Evolutionary conservation across 2,797 vertebrate genomes (phyloP).

Genomic region (Pogoniulus pusillus): DNA sequence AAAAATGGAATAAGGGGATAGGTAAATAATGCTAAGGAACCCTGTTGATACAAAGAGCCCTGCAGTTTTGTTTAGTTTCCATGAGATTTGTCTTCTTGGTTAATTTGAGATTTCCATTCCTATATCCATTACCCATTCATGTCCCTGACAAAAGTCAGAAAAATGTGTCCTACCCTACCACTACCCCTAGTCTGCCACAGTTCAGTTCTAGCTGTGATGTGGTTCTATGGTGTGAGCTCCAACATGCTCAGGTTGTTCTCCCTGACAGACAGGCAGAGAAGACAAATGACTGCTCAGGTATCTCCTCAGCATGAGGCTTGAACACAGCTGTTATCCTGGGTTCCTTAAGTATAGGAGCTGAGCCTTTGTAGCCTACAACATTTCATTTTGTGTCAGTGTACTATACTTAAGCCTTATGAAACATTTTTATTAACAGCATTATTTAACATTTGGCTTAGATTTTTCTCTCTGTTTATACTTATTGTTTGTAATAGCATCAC

Average conservation of each 20-base stretch:
- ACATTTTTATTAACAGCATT: neutral
- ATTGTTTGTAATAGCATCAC: neutral
- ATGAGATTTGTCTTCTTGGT: neutral
- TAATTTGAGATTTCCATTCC: neutral
- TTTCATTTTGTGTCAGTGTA: neutral
- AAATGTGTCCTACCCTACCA: neutral
- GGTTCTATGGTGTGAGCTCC: neutral
- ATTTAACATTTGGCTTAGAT: neutral
- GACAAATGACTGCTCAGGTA: neutral
- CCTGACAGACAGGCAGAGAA: neutral
- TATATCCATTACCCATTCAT: neutral
- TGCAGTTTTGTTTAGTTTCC: neutral
- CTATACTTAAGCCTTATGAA: neutral
- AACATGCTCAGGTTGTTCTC: rapidly evolving
- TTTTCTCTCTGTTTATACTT: neutral
- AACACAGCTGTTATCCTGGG: neutral
- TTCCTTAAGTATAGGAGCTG: neutral
- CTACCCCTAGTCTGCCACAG: rapidly evolving
- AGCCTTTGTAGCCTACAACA: neutral
- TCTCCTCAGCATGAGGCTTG: neutral
- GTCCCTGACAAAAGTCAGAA: neutral
- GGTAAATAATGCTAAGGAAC: neutral
- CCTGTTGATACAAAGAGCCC: neutral
- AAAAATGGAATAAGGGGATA: neutral
- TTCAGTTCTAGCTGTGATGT: neutral